A percentile compares a stretch with the other conserved stretches of the same genome.
phyloP scores from a whole-genome alignment of 2,888 invertebrate genomes.

The Caenorhabditis japonica region DNA sequence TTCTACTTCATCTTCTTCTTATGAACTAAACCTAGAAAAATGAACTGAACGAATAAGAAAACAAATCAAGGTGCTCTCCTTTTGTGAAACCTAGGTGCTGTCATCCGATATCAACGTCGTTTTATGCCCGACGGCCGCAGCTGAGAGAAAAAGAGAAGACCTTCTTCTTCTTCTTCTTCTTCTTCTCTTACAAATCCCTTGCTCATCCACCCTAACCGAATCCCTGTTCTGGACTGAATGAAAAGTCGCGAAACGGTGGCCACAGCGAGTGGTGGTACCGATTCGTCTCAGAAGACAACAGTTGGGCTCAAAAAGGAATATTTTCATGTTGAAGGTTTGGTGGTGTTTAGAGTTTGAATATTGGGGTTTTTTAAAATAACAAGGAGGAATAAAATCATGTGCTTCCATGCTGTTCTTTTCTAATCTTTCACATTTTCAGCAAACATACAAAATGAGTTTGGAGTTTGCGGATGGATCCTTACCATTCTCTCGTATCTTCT shows the following conservation, averaged over 20 bases:
- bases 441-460: slow-evolving; percentile 77
- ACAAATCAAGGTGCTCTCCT: slow-evolving; percentile 17
- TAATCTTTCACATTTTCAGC: slow-evolving; percentile 66
- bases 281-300: slow-evolving; percentile 30
- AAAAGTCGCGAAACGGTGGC: slow-evolving; percentile 47
- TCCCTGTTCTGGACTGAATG: slow-evolving; percentile 46
- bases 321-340: slow-evolving; percentile 56
- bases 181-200: slow-evolving; percentile 34
- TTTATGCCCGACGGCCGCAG: slow-evolving; percentile 41
- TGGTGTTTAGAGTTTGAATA: neutral
- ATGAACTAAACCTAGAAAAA: neutral
- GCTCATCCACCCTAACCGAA: slow-evolving; percentile 1
- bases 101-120: slow-evolving; percentile 52
- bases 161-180: slow-evolving; percentile 39
- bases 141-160: slow-evolving; percentile 34
- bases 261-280: slow-evolving; percentile 40
- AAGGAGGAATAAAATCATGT: neutral
- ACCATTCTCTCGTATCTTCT: slow-evolving; percentile 76
- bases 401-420: too few relatives aligned
- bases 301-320: slow-evolving; percentile 45
- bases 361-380: neutral
- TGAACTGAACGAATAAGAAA: too few relatives aligned
- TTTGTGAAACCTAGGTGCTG: slow-evolving; percentile 32
- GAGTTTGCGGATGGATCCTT: slow-evolving; percentile 77
- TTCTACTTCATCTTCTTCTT: neutral